Evolutionary conservation across 2,113 vertebrate species (phyloP), one percentile per base, ranked within the genome.

Genomic region (Caloenas nicobarica): DNA sequence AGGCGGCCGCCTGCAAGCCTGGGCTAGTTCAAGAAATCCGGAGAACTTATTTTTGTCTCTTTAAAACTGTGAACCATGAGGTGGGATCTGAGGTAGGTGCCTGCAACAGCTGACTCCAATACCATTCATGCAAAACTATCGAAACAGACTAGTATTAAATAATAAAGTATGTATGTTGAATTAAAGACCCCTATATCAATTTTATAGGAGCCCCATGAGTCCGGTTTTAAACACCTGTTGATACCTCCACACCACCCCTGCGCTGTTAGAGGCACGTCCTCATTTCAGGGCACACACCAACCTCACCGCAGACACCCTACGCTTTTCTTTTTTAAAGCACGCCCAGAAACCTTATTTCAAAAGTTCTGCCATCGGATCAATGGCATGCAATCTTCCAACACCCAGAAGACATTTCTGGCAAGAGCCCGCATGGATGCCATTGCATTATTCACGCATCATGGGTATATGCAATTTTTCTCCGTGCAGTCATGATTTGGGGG

Each of bases 91-190:
- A 11, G 21, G 38, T 26, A 8, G 36, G 25, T 29, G 36, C 40
- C 29, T 51, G 53, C 48, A 8, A 7, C 2, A 38, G 29, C 38
- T 2, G 21, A 25, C 21, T 36, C 29, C 48, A 17, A 1, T 5
- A 50, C 2, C 22, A 7, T 3, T 36, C 12, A 12, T 0, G 16
- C 21, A 69, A 33, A 78, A 11, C 5, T 56, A 9, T 16, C 69
- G 25, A 11, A 89, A 22, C 7, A 40, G 15, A 2, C 5, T 5
- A 16, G 19, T 21, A 44, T 26, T 60, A 46, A 85, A 54, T 9
- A 60, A 50, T 23, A 50, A 29, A 29, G 22, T 3, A 1, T 0
- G 1, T 1, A 26, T 4, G 29, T 0, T 54, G 44, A 61, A 62
- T 53, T 68, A 1, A 48, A 76, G 33, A 57, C 8, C 7, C 69